Evolutionary conservation across 92 coral and sea anemone genomes (phyloP).

Genomic region (Bergia sp.): DNA sequence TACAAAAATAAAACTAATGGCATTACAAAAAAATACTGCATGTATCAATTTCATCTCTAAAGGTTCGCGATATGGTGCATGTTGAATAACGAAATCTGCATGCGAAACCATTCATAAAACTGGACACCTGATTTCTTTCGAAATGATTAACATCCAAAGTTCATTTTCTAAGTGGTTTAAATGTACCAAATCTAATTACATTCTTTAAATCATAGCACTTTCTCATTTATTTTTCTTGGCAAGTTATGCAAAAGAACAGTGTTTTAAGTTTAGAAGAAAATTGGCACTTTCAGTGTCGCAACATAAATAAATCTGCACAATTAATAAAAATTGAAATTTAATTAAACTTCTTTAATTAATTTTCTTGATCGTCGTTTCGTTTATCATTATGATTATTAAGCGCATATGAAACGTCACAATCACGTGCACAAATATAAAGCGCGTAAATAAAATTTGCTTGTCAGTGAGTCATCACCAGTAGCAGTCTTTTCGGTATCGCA

Average conservation of each 20-base stretch:
- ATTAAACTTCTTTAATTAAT: not conserved
- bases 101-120: not conserved
- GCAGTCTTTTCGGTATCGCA: not conserved
- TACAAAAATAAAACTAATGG: conserved; percentile 3
- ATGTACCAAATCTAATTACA: not conserved
- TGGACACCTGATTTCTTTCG: not conserved
- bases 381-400: not conserved
- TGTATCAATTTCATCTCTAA: not conserved
- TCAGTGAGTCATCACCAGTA: not conserved
- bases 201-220: not conserved
- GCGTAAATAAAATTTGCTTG: not conserved
- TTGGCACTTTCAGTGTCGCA: not conserved
- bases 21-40: not conserved
- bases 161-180: not conserved
- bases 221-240: not conserved
- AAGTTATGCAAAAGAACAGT: not conserved
- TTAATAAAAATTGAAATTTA: not conserved
- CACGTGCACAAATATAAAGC: not conserved
- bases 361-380: conserved; percentile 18
- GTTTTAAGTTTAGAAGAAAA: not conserved
- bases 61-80: not conserved
- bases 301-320: conserved; percentile 2
- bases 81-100: not conserved
- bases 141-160: too few relatives aligned
- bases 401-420: not conserved